Base-by-base conservation (phyloP, 2,797 vertebrate species). In the Poeciliopsis presidionis region DNA sequence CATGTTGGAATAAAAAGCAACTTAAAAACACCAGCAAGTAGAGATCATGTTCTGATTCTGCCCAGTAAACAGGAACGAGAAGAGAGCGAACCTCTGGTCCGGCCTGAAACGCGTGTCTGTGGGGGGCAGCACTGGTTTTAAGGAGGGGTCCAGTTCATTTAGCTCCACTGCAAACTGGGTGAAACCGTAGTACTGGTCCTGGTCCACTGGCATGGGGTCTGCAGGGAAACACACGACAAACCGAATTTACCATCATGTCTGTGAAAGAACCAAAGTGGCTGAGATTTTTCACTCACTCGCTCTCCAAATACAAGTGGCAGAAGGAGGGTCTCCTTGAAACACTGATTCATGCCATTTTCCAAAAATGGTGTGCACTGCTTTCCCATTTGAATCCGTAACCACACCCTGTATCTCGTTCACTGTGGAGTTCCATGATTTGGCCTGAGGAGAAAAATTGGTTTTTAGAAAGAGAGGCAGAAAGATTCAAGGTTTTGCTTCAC, bases 291-390 rank as follows among this genome's bases (percentile, higher is more conserved):
- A 97, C 98, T 97, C 82, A 99, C 98, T 97, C 78, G 98, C 95
- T 97, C 97, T 97, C 98, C 98, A 99, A 90, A 99, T 90, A 84
- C 97, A 98, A 0, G 94, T 95, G 75, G 97, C 95, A 22, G 96
- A 96, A 1, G 98, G 96, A 0, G 96, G 92, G 20, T 96, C 95
- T 6, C 97, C 97, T 25, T 96, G 96, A 88, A 97, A 99, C 76
- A 99, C 91, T 12, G 96, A 97, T 74, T 99, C 98, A 0, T 98
- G 96, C 98, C 98, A 99, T 89, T 98, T 99, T 69, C 98, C 98
- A 87, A 98, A 99, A 2, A 99, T 91, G 43, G 96, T 95, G 86
- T 96, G 97, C 41, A 98, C 89, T 0, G 96, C 94, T 78, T 95
- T 96, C 7, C 98, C 98, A 0, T 91, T 86, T 43, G 90, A 92